phyloP scores from a whole-genome alignment of 2,888 invertebrate species.

The Melinaea marsaeus region DNA sequence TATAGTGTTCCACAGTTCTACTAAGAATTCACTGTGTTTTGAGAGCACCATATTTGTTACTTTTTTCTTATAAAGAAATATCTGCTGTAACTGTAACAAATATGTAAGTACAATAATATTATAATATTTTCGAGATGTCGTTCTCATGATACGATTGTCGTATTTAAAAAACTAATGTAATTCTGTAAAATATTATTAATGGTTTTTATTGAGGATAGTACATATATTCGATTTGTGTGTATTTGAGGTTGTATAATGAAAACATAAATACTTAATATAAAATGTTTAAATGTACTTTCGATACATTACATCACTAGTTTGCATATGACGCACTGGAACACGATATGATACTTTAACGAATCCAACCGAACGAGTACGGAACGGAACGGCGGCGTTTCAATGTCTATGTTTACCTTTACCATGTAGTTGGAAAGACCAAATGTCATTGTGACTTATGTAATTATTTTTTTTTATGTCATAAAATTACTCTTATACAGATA shows the following conservation, averaged over 20 bases:
- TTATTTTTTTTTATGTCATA: too few species aligned
- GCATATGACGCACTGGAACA: conserved; percentile 53
- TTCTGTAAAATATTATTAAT: too few species aligned
- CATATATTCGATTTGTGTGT: not conserved
- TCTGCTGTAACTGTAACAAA: too few species aligned
- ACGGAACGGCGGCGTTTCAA: conserved; percentile 15
- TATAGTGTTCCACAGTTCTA: not conserved
- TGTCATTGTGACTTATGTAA: too few species aligned
- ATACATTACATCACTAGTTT: conserved; percentile 48
- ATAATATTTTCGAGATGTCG: too few species aligned
- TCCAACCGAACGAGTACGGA: conserved; percentile 13
- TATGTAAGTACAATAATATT: too few species aligned
- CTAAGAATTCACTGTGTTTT: not conserved
- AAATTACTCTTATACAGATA: too few species aligned
- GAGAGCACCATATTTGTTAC: too few species aligned
- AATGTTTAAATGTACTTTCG: conserved; percentile 26
- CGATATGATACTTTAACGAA: conserved; percentile 38
- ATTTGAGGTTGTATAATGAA: not conserved
- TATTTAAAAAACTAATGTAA: too few species aligned
- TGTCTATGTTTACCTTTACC: conserved; percentile 13
- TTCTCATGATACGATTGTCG: too few species aligned
- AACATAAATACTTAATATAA: not conserved
- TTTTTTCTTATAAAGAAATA: too few species aligned
- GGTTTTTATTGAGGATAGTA: too few species aligned
- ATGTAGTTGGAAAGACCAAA: not conserved